A percentile compares a stretch with the other conserved stretches of the same genome.
Conservation (phyloP, 2,888 invertebrate genomes). For the Cancer borealis region DNA sequence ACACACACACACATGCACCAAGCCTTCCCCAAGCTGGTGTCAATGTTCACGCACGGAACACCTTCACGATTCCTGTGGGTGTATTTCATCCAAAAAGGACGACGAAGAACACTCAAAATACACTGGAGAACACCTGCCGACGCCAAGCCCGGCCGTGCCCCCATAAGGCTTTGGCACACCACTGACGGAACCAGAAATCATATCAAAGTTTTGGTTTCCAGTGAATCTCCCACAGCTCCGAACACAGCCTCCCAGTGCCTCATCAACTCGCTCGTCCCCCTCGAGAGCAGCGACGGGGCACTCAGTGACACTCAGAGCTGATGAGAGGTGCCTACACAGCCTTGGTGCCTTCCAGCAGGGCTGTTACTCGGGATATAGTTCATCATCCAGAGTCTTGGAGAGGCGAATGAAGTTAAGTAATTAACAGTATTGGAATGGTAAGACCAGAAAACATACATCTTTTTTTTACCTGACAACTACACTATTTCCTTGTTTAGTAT, state of each 20-base stretch:
- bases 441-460: not conserved
- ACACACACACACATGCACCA: no score
- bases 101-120: not conserved
- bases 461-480: not conserved
- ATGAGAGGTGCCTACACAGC: not conserved
- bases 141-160: not conserved
- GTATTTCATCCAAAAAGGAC: not conserved
- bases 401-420: not conserved
- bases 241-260: not conserved
- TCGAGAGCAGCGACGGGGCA: not conserved
- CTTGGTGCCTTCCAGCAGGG: not conserved
- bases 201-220: not conserved
- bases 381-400: not conserved
- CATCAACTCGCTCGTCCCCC: constrained; percentile 29
- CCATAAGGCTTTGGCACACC: not conserved
- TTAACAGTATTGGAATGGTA: not conserved
- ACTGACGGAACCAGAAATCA: not conserved
- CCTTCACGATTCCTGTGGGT: not conserved
- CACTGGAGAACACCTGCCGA: not conserved
- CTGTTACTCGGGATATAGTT: not conserved
- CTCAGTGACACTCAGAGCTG: not conserved
- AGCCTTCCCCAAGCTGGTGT: no score
- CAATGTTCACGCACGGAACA: no score
- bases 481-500: not conserved
- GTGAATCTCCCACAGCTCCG: not conserved